A percentile compares a stretch with the other conserved stretches of the same genome.
Evolutionary conservation across 2,888 invertebrate species (phyloP).

Genomic region (Polydrusus tereticollis): DNA sequence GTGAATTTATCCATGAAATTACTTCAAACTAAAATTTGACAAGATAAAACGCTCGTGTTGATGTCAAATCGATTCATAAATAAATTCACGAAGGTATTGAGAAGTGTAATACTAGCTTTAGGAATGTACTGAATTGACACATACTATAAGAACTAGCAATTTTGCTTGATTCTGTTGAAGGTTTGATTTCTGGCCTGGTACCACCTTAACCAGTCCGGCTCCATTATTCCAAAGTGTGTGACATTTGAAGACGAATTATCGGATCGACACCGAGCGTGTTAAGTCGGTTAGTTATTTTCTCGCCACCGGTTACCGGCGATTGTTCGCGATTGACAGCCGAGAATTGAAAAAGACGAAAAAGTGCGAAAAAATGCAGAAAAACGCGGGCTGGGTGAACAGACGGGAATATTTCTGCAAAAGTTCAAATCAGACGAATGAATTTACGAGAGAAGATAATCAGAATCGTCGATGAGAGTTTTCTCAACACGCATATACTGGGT

Average conservation of each 20-base stretch:
- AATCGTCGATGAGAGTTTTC: too few relatives aligned
- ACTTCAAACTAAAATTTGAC: too few relatives aligned
- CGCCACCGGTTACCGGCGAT: slow-evolving; percentile 53
- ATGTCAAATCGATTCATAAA: too few relatives aligned
- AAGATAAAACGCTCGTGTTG: too few relatives aligned
- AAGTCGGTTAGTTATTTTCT: slow-evolving; percentile 68
- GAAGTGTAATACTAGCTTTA: too few relatives aligned
- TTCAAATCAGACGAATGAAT: not conserved
- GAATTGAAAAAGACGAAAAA: slow-evolving; percentile 29
- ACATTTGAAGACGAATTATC: slow-evolving; percentile 65
- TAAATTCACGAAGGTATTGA: too few relatives aligned
- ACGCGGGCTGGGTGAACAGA: slow-evolving; percentile 44
- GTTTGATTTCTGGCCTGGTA: slow-evolving; percentile 47
- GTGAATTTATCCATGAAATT: too few relatives aligned
- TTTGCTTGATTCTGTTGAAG: slow-evolving; percentile 22
- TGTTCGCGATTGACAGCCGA: slow-evolving; percentile 46
- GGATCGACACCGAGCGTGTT: slow-evolving; percentile 65
- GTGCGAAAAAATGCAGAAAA: slow-evolving; percentile 38
- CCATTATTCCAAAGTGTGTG: slow-evolving; percentile 59
- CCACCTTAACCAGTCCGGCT: slow-evolving; percentile 37
- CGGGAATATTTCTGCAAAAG: slow-evolving; percentile 5
- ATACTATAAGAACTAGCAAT: too few relatives aligned
- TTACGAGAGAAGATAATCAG: not conserved
- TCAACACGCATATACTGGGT: too few relatives aligned
- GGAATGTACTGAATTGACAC: too few relatives aligned